phyloP scores from a whole-genome alignment of 2,888 invertebrate genomes.

The Odontomyia ornata region DNA sequence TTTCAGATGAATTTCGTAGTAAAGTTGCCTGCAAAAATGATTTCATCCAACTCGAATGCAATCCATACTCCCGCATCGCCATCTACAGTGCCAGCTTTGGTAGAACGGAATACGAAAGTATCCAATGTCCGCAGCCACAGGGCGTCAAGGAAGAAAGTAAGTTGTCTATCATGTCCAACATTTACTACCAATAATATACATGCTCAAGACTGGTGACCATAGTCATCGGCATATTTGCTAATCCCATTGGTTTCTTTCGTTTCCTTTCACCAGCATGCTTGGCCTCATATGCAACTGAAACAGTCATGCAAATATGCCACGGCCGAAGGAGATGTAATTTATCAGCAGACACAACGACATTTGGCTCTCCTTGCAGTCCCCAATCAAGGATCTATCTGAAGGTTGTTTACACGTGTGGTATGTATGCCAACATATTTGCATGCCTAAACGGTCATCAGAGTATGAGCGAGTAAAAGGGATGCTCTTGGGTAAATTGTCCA shows the following conservation, averaged over 20 bases:
- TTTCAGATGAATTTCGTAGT: slow-evolving; percentile 91
- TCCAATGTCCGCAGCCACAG: slow-evolving; percentile 87
- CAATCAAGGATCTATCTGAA: slow-evolving; percentile 86
- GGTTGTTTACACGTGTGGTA: slow-evolving; percentile 89
- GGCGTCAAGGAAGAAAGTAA: slow-evolving; percentile 90
- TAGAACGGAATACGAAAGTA: slow-evolving; percentile 88
- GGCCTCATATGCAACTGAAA: slow-evolving; percentile 88
- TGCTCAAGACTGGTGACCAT: neutral
- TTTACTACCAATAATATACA: slow-evolving; percentile 5
- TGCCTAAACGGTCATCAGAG: too few relatives aligned
- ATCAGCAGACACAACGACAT: slow-evolving; percentile 84
- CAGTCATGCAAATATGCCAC: slow-evolving; percentile 87
- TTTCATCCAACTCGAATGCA: slow-evolving; percentile 86
- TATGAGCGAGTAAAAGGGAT: too few relatives aligned
- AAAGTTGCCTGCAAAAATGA: slow-evolving; percentile 94
- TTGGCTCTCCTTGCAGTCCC: slow-evolving; percentile 82
- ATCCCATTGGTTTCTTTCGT: slow-evolving; percentile 2
- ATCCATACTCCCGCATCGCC: slow-evolving; percentile 86
- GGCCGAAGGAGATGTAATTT: slow-evolving; percentile 84
- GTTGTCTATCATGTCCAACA: slow-evolving; percentile 55
- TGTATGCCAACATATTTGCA: slow-evolving; percentile 61
- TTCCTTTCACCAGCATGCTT: slow-evolving; percentile 74
- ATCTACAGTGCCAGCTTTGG: slow-evolving; percentile 94
- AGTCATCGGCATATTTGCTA: neutral
- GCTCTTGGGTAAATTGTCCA: too few relatives aligned